These are phyloP conservation scores for Timema podura DNA, from an alignment of 2,888 invertebrate species.

Conservation along the genomic window DNA sequence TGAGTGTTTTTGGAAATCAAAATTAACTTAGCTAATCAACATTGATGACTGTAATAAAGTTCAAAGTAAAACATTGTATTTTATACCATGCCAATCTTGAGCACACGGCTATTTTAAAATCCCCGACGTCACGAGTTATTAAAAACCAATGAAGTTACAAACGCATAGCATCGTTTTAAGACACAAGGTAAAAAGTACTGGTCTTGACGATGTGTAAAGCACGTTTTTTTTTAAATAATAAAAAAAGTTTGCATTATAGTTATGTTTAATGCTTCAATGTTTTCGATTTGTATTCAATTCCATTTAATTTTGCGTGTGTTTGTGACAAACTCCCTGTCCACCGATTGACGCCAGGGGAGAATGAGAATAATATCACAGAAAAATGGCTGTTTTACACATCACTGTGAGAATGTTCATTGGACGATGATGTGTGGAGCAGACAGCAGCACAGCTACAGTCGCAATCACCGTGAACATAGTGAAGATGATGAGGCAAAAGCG, in stretches of 20 bases:
- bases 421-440: constrained; percentile 94
- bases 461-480: constrained; percentile 89
- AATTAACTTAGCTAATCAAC: neutral
- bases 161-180: neutral
- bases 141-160: neutral
- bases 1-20: too few relatives aligned
- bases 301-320: neutral
- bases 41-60: neutral
- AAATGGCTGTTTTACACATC: neutral
- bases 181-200: constrained; percentile 9
- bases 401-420: constrained; percentile 55
- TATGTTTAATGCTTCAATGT: too few relatives aligned
- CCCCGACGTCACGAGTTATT: too few relatives aligned
- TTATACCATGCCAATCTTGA: too few relatives aligned
- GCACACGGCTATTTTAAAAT: too few relatives aligned
- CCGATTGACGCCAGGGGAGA: neutral
- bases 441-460: constrained; percentile 85
- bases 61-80: too few relatives aligned
- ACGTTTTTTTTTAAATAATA: neutral
- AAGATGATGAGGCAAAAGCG: constrained; percentile 94
- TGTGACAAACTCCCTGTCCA: neutral
- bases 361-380: constrained; percentile 13
- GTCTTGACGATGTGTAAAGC: neutral
- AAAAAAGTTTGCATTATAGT: neutral
- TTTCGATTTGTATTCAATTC: constrained; percentile 4